Base-by-base conservation (phyloP, 2,888 invertebrate genomes). In the Aleiodes testaceus region DNA sequence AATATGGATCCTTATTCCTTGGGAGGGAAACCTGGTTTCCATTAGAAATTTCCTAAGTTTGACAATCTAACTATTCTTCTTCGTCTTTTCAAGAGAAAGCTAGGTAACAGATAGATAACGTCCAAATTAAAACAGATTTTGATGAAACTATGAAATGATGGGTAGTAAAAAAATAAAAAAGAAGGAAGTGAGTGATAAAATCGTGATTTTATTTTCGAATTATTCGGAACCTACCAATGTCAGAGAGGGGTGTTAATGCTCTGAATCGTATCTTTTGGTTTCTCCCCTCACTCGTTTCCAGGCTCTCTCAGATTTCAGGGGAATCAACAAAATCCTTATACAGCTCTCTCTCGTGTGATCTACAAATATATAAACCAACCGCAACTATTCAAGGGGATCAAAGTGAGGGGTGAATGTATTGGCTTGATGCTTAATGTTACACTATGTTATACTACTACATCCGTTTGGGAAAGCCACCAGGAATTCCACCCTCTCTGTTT, bases 301-400 rank as follows among this genome's bases (percentile, higher is more conserved):
- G 59, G 42, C 9, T 9, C 53, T 36, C 66, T 36, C 52, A 66
- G 67, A 47, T 55, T 67, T 67, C 42, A 42, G 26, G 63, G 42
- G 30, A 71, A 26, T 64, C 30, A 53, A 42, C 55, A 20, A n/a
- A 59, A 59, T 59, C 59, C 59, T 59, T 42, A 18, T 59, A 59
- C 36, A 59, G 11, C 59, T 59, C 42, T 22, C 36, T 47, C 22
- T 14, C 9, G 49, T 55, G 47, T 55, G 36, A 65, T 47, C 65
- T 36, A 49, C 49, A 49, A 53, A 65, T 22, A 20, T 36, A 52
- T 59, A 70, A 70, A 64, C 36, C 72, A 72, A 72, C 72, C 72
- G 63, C 67, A 67, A 63, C 30, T 53, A 72, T 64, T 67, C 67
- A 53, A 61, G 64, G 66, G 67, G 64, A 64, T 63, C 61, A 36